phyloP scores from a whole-genome alignment of 2,113 vertebrate genomes.

The Copsychus sechellarum region DNA sequence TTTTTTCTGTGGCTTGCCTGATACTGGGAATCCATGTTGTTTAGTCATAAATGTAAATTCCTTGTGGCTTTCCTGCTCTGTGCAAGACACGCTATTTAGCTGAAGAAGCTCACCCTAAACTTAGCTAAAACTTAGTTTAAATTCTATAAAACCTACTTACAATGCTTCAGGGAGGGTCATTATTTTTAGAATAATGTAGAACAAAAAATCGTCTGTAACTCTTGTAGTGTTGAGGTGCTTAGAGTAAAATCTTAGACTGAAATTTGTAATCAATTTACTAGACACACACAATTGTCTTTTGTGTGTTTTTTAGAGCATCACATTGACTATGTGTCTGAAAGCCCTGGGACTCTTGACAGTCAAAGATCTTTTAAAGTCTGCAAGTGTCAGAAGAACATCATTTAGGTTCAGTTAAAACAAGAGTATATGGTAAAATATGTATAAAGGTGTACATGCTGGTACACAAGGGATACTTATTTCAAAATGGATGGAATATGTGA shows the following conservation, averaged over 20 bases:
- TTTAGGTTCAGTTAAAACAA: conserved; percentile 51
- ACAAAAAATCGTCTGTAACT: not conserved
- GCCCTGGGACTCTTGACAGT: not conserved
- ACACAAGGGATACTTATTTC: conserved; percentile 30
- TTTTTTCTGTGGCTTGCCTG: not conserved
- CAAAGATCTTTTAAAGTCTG: conserved; percentile 41
- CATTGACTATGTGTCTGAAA: not conserved
- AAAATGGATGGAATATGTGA: not conserved
- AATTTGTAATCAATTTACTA: not conserved
- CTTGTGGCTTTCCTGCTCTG: not conserved
- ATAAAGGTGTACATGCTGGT: conserved; percentile 18
- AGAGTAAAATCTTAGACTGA: not conserved
- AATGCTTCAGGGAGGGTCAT: not conserved
- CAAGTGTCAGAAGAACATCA: conserved; percentile 7
- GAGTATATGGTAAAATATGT: conserved; percentile 57
- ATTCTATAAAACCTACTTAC: not conserved
- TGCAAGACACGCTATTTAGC: not conserved
- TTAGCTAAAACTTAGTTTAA: not conserved
- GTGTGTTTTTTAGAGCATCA: not conserved
- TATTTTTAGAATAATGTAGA: not conserved
- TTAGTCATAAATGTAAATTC: not conserved
- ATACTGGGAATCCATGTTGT: not conserved
- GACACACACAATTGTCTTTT: not conserved
- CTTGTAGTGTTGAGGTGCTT: not conserved
- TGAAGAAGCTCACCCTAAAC: not conserved